These are phyloP conservation scores for Margarornis squamiger DNA, from an alignment of 2,797 vertebrate genomes.

Conservation along the genomic window DNA sequence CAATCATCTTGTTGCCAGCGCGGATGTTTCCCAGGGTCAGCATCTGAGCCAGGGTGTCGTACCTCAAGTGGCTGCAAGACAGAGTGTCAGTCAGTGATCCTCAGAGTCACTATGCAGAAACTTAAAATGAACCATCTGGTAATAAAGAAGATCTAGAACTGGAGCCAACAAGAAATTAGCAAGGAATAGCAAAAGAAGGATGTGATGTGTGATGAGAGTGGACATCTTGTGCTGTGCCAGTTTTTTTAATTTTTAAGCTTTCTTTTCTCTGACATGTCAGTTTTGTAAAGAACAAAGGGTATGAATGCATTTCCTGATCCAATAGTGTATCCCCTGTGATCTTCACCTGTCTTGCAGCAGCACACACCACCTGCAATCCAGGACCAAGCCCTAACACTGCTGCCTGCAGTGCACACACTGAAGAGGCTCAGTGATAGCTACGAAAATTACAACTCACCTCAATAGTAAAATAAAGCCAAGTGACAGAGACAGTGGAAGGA, in stretches of 20 bases:
- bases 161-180: neutral
- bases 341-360: neutral
- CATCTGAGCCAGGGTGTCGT: slow-evolving; percentile 95
- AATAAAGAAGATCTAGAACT: neutral
- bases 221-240: neutral
- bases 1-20: slow-evolving; percentile 92
- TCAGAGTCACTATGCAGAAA: neutral
- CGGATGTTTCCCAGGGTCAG: slow-evolving; percentile 90
- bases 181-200: neutral
- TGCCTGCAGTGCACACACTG: neutral
- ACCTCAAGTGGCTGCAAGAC: slow-evolving; percentile 87
- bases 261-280: neutral
- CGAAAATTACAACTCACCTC: neutral
- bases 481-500: neutral
- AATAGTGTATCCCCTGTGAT: neutral
- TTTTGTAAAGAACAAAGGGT: neutral
- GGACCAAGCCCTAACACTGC: neutral
- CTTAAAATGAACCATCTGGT: neutral
- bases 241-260: neutral
- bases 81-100: neutral
- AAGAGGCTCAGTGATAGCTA: neutral
- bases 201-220: neutral
- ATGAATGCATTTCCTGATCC: neutral
- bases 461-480: neutral
- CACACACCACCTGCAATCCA: neutral